Percentiles rank a stretch among this genome's conserved stretches.
These are phyloP conservation scores for Pseudolaguvia tuberculata DNA, from an alignment of 2,113 vertebrate genomes.

Conservation along the genomic window DNA sequence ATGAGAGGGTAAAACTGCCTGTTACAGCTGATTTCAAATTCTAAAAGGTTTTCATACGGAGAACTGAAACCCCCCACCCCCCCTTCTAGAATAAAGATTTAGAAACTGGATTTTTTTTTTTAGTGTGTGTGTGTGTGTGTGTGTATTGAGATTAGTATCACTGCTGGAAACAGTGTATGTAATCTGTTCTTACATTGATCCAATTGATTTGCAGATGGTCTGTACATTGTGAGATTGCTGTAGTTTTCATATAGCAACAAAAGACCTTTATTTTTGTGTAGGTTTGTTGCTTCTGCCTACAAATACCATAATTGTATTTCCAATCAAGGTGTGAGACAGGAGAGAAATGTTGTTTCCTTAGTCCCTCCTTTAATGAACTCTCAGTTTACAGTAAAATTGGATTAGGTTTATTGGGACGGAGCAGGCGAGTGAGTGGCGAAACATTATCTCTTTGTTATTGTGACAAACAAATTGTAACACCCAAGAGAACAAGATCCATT, in stretches of 20 bases:
- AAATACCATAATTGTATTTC: not conserved
- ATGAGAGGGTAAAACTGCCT: not conserved
- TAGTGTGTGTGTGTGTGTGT: too few relatives aligned
- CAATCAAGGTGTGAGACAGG: not conserved
- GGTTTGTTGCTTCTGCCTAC: not conserved
- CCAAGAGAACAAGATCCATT: not conserved
- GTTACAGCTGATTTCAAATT: too few relatives aligned
- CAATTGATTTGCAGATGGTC: not conserved
- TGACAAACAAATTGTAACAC: not conserved
- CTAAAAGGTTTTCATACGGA: too few relatives aligned
- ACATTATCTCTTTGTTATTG: constrained; percentile 13
- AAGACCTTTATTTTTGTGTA: not conserved
- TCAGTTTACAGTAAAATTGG: too few relatives aligned
- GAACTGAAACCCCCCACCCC: too few relatives aligned
- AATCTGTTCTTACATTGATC: not conserved
- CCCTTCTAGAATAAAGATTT: too few relatives aligned
- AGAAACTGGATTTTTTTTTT: too few relatives aligned
- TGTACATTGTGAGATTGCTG: not conserved
- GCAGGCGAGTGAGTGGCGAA: constrained; percentile 10
- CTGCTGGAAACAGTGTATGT: not conserved
- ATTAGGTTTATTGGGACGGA: not conserved
- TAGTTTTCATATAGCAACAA: not conserved
- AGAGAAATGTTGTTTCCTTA: not conserved
- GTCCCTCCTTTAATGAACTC: not conserved
- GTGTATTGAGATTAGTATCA: not conserved